Base-by-base conservation (phyloP, 35 echinoderm and acorn worm species). In the Strongylocentrotus purpuratus region DNA sequence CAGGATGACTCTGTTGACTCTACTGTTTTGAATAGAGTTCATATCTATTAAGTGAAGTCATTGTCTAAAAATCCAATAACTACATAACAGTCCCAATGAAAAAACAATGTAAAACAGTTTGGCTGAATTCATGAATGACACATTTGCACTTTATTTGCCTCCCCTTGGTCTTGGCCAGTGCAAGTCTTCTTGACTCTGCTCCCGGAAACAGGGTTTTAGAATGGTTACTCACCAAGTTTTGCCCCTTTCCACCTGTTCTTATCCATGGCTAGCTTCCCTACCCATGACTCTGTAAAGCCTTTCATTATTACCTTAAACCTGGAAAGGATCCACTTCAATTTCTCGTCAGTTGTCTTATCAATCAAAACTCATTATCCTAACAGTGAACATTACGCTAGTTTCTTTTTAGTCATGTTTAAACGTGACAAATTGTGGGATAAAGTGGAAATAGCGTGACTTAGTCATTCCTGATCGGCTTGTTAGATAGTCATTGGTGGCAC, bases 41-140 rank as follows among this genome's bases (percentile, higher is more conserved):
- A 78, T 78, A 78, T 18, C 7, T 78, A 28, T 78, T 28, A n/a
- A 0, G 65, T 78, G 65, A 7, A 78, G 7, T 78, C 65, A 22
- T 28, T 78, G 65, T 78, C 28, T 22, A 78, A 28, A 22, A 28
- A 78, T 78, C 22, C 0, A 78, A 78, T n/a, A 78, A 22, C 65
- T 78, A 78, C 65, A 78, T 78, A 78, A n/a, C n/a, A 78, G 65
- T n/a, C 65, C 65, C 65, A 78, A 78, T 70, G 61, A 70, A 70
- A 70, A 70, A 20, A 70, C 61, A 70, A 70, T 78, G 65, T 8
- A 78, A 78, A n/a, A n/a, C 28, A 78, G 65, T 78, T 78, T n/a
- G 28, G 20, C 22, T 28, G 65, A 78, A n/a, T 28, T 78, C 22
- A 70, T 25, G 61, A 70, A 25, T 70, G 61, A 70, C 61, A 70